These are phyloP conservation scores for Chymomyza costata DNA, from an alignment of 1,140 invertebrate genomes.

Conservation along the genomic window DNA sequence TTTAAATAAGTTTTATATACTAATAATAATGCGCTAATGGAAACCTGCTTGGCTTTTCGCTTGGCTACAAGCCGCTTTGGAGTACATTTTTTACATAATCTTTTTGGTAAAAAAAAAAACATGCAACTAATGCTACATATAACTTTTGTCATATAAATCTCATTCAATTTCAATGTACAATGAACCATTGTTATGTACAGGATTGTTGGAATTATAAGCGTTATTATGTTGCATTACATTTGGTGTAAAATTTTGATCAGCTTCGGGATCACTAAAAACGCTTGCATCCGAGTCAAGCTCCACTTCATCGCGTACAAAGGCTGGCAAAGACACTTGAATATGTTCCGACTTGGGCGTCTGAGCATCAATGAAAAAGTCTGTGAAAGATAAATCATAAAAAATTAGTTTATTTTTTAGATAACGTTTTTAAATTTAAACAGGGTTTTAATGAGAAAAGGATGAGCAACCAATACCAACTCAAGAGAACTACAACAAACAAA, in stretches of 20 bases:
- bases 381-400: background rate
- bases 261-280: constrained; percentile 51
- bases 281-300: constrained; percentile 29
- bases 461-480: background rate
- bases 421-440: too few relatives aligned
- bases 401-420: constrained; percentile 5
- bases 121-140: constrained; percentile 8
- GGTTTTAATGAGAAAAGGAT: background rate
- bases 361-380: constrained; percentile 58
- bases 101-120: background rate
- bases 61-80: constrained; percentile 58
- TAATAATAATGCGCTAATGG: constrained; percentile 31
- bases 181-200: background rate
- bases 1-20: constrained; percentile 24
- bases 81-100: constrained; percentile 32
- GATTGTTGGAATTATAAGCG: constrained; percentile 6
- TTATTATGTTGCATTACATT: constrained; percentile 16
- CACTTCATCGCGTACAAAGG: constrained; percentile 7
- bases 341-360: constrained; percentile 44
- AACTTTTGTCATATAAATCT: background rate
- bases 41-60: constrained; percentile 32
- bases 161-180: constrained; percentile 48
- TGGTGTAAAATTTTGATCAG: constrained; percentile 34
- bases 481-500: background rate
- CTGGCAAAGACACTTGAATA: background rate